Base-by-base conservation (phyloP, 2,113 vertebrate genomes). In the Misgurnus anguillicaudatus region DNA sequence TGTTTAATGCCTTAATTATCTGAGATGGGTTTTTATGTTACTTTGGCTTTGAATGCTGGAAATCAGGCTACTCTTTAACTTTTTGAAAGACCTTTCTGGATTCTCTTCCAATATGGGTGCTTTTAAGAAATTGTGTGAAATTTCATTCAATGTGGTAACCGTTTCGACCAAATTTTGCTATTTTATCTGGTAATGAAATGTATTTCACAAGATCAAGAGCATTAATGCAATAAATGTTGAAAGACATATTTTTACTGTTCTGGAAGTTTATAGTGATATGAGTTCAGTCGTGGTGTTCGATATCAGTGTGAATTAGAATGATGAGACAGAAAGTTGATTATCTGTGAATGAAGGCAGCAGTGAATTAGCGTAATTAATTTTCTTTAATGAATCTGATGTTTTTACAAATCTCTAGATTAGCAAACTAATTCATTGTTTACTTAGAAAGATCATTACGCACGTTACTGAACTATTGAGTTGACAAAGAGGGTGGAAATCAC, bases 1-100 rank as follows among this genome's bases (percentile, higher is more conserved):
- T 94, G 92, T 93, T 95, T 95, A 94, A 94, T 94, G 92, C 93
- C 93, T 95, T 93, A 95, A 95, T 96, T 95, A 96, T 93, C 94
- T 92, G 91, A 93, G 91, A 91, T 89, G 91, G 19, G 53, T 75
- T 94, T n/a, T 95, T 95, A 94, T 94, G 91, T 92, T 93, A 93
- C 94, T 89, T 87, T 86, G 88, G 92, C 90, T 94, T 94, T 88
- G 91, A 88, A 48, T 68, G 17, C 45, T 61, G 36, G 42, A 42
- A n/a, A 19, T 69, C 36, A 42, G 58, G 64, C 19, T 60, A 45
- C 51, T 48, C 19, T 75, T 31, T 71, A 5, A 9, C 39, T 67
- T 48, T 65, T 42, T 60, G 9, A 21, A 58, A 21, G 6, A 3
- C n/a, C 13, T 58, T 42, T 42, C 38, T 58, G 57, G 58, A 72